A percentile compares a stretch with the other conserved stretches of the same genome.
Conservation (phyloP, 1,140 invertebrate species). For the Steinernema khuongi region DNA sequence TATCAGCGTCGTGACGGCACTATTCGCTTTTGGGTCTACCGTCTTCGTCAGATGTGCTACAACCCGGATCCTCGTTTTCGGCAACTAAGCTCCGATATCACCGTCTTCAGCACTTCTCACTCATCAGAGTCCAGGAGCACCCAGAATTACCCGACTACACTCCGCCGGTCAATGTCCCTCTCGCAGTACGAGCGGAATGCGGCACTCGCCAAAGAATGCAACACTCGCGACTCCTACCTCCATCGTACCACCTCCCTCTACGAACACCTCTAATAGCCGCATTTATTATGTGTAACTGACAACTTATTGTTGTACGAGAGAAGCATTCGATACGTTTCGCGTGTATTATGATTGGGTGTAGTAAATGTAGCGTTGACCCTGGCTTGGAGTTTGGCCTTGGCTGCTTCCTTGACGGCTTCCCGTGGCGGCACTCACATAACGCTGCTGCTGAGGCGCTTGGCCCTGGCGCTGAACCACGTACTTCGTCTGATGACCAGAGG, state of each 20-base stretch:
- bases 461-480: not conserved
- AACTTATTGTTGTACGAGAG: too few species aligned
- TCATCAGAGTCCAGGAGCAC: not conserved
- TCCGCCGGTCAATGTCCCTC: too few species aligned
- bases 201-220: too few species aligned
- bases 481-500: not conserved
- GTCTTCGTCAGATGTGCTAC: not conserved
- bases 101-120: not conserved
- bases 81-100: not conserved
- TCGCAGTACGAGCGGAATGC: too few species aligned
- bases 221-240: too few species aligned
- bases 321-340: not conserved
- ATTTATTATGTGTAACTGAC: too few species aligned
- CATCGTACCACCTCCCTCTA: too few species aligned
- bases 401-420: not conserved
- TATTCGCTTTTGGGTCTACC: not conserved
- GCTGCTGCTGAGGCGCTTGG: not conserved
- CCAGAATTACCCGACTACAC: too few species aligned
- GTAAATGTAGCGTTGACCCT: conserved; percentile 9
- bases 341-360: not conserved
- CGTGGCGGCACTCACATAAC: not conserved
- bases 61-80: not conserved
- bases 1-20: not conserved
- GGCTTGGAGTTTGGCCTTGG: not conserved
- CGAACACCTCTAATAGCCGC: too few species aligned